phyloP scores from a whole-genome alignment of 2,797 vertebrate species.

The Megaceryle alcyon region DNA sequence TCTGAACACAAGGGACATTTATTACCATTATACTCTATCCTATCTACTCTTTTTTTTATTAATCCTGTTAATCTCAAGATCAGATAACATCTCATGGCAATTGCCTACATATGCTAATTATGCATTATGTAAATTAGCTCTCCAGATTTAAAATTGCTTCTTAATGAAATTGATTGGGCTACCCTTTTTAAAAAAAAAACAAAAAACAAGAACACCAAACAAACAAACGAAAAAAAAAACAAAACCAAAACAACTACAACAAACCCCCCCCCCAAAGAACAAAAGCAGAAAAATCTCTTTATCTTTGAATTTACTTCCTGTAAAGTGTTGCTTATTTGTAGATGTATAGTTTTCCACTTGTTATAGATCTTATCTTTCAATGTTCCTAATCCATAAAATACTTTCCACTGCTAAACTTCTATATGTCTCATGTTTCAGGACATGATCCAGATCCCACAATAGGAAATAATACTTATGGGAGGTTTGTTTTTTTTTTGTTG shows the following conservation, averaged over 20 bases:
- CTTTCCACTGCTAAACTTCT: neutral
- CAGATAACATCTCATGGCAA: conserved; percentile 14
- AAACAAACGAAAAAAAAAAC: neutral
- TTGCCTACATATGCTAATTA: conserved; percentile 11
- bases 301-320: neutral
- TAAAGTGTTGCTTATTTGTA: neutral
- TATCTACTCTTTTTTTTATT: neutral
- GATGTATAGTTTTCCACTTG: neutral
- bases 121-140: neutral
- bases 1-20: neutral
- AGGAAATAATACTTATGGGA: neutral
- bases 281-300: neutral
- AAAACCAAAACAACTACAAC: too few species aligned
- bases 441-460: neutral
- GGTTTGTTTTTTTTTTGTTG: neutral
- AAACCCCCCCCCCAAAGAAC: too few species aligned
- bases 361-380: neutral
- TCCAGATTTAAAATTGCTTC: neutral
- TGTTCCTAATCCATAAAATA: neutral
- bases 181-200: neutral
- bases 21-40: neutral
- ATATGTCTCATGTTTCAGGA: neutral
- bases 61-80: conserved; percentile 16
- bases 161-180: neutral
- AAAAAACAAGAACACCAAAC: neutral